These are phyloP conservation scores for Zosterops pallidus DNA, from an alignment of 2,113 vertebrate genomes.

Conservation along the genomic window DNA sequence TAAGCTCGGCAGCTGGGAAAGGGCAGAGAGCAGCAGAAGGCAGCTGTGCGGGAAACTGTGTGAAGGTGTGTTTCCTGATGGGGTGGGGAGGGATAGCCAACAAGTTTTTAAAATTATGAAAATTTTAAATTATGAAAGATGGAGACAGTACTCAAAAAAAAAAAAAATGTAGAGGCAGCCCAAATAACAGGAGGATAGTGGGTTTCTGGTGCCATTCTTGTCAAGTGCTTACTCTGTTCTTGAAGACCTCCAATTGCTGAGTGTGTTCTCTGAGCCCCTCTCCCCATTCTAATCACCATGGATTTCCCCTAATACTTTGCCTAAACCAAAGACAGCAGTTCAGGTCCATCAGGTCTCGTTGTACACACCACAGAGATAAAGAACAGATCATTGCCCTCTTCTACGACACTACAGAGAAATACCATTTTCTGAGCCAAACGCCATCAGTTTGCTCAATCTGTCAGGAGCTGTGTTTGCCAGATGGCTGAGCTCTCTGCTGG, in stretches of 20 bases:
- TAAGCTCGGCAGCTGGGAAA: not conserved
- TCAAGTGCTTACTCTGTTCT: not conserved
- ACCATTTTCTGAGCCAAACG: not conserved
- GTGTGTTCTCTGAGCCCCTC: not conserved
- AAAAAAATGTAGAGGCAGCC: not conserved
- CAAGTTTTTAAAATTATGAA: not conserved
- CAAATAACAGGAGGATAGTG: not conserved
- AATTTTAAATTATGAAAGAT: not conserved
- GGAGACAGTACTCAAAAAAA: not conserved
- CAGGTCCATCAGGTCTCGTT: not conserved
- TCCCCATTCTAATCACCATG: not conserved
- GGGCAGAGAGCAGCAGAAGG: not conserved
- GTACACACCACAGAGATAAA: not conserved
- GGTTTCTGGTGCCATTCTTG: not conserved
- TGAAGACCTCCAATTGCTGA: not conserved
- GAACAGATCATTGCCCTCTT: not conserved
- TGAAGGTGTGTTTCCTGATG: accelerated
- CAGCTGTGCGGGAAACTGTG: accelerated
- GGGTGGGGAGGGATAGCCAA: not conserved
- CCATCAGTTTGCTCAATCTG: not conserved
- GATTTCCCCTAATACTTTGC: not conserved
- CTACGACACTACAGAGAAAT: not conserved
- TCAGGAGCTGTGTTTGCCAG: not conserved
- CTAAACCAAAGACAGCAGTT: not conserved
- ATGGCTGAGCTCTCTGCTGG: not conserved